A percentile compares a stretch with the other conserved stretches of the same genome.
phyloP scores from a whole-genome alignment of 2,888 invertebrate species.

The Amphiduros pacificus region DNA sequence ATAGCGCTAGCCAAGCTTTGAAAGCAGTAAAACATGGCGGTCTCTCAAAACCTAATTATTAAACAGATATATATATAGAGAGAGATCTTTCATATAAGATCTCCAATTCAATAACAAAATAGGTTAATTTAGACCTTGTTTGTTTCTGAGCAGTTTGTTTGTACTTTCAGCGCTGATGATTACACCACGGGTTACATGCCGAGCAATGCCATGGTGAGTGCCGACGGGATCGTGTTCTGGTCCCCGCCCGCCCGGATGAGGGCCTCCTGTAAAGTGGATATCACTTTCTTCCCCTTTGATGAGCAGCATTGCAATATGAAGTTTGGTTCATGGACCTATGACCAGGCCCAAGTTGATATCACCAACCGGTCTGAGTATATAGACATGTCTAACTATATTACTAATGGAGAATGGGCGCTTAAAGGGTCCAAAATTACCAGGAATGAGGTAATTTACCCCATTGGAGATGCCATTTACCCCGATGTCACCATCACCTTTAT shows the following conservation, averaged over 20 bases:
- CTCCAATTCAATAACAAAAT: no score
- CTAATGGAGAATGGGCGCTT: conserved; percentile 55
- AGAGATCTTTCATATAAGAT: no score
- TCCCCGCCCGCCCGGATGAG: conserved; percentile 65
- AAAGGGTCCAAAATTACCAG: conserved; percentile 40
- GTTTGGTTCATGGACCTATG: conserved; percentile 58
- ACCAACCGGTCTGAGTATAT: conserved; percentile 52
- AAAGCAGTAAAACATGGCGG: no score
- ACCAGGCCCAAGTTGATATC: conserved; percentile 56
- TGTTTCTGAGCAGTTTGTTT: no score
- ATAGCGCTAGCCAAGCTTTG: no score
- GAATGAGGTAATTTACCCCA: conserved; percentile 50
- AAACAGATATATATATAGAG: no score
- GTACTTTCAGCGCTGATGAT: conserved; percentile 63
- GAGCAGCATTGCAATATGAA: conserved; percentile 50
- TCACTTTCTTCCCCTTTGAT: conserved; percentile 58
- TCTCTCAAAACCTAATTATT: no score
- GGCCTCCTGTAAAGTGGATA: conserved; percentile 63
- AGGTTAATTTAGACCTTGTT: no score
- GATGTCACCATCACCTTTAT: conserved; percentile 62
- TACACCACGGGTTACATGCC: conserved; percentile 65
- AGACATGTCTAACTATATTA: conserved; percentile 47
- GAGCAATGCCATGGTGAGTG: conserved; percentile 63
- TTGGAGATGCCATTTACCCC: conserved; percentile 46
- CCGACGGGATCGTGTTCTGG: conserved; percentile 65